Percentiles rank a stretch among this genome's conserved stretches.
Evolutionary conservation across 2,797 vertebrate species (phyloP).

Genomic region (Poeciliopsis presidionis): DNA sequence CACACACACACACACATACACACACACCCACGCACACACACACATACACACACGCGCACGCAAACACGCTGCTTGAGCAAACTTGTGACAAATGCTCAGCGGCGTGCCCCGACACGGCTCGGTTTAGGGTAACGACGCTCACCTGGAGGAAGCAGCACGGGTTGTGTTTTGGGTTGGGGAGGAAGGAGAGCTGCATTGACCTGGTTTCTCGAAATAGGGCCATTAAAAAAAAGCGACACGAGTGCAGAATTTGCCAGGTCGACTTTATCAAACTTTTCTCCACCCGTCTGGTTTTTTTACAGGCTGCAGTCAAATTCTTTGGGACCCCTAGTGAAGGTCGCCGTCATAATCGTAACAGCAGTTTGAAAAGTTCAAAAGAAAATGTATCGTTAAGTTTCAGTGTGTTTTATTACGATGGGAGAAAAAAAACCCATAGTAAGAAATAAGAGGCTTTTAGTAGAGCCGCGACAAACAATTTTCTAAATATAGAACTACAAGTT

Average conservation of each 20-base stretch:
- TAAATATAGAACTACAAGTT: not conserved
- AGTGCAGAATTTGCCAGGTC: conserved; percentile 17
- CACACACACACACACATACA: too few relatives aligned
- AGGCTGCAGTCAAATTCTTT: not conserved
- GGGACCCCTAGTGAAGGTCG: not conserved
- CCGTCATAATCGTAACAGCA: not conserved
- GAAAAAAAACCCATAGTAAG: not conserved
- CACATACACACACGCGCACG: too few relatives aligned
- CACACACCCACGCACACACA: too few relatives aligned
- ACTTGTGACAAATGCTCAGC: conserved; percentile 61
- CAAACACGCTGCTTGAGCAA: conserved; percentile 32
- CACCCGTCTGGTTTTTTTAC: not conserved
- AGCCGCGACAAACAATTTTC: not conserved
- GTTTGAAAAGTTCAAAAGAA: not conserved
- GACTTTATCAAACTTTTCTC: conserved; percentile 50
- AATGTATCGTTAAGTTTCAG: not conserved
- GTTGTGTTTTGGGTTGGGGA: conserved; percentile 58
- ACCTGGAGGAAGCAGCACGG: conserved; percentile 42
- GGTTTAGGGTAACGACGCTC: conserved; percentile 56
- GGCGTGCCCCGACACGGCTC: conserved; percentile 38
- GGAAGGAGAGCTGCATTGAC: conserved; percentile 54
- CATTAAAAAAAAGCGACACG: conserved; percentile 44
- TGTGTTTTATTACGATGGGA: not conserved
- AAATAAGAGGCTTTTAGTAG: not conserved
- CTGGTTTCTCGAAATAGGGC: conserved; percentile 72